phyloP scores from a whole-genome alignment of 2,113 vertebrate species.

The Toxotes jaculatrix region DNA sequence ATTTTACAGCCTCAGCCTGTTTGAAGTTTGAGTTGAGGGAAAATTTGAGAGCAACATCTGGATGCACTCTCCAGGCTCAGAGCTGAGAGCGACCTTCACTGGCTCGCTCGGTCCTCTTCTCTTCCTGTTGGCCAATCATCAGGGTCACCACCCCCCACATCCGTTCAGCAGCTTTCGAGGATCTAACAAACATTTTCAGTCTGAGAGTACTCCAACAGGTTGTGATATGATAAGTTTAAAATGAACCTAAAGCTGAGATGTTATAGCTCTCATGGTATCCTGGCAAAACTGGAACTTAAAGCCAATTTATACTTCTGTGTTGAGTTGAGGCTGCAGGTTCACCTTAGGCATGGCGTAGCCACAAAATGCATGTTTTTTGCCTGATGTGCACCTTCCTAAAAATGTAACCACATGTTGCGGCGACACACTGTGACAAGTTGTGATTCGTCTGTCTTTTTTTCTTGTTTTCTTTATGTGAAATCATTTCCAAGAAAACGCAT shows the following conservation, averaged over 20 bases:
- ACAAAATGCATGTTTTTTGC: too few species aligned
- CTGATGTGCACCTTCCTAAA: too few species aligned
- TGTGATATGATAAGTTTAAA: conserved; percentile 2
- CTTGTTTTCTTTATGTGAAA: too few species aligned
- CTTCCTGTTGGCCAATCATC: conserved; percentile 33
- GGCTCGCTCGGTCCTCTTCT: conserved; percentile 25
- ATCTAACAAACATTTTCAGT: conserved; percentile 6
- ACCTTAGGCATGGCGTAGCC: too few species aligned
- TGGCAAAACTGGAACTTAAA: conserved; percentile 2
- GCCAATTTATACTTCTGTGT: too few species aligned
- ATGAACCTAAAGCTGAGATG: conserved; percentile 6
- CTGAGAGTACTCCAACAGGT: background rate
- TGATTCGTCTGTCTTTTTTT: background rate
- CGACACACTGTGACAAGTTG: too few species aligned
- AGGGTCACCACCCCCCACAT: conserved; percentile 22
- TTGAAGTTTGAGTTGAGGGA: conserved; percentile 66
- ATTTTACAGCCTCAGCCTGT: conserved; percentile 63
- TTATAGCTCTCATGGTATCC: background rate
- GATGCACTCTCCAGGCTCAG: conserved; percentile 61
- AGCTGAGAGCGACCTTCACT: conserved; percentile 41
- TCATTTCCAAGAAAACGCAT: conserved; percentile 30
- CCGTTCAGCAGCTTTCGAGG: conserved; percentile 37
- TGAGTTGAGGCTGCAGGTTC: too few species aligned
- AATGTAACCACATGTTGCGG: too few species aligned
- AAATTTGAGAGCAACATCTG: conserved; percentile 79